Evolutionary conservation across 1,140 invertebrate genomes (phyloP), one percentile per base, ranked within the genome.

Genomic region (Babylonia areolata): DNA sequence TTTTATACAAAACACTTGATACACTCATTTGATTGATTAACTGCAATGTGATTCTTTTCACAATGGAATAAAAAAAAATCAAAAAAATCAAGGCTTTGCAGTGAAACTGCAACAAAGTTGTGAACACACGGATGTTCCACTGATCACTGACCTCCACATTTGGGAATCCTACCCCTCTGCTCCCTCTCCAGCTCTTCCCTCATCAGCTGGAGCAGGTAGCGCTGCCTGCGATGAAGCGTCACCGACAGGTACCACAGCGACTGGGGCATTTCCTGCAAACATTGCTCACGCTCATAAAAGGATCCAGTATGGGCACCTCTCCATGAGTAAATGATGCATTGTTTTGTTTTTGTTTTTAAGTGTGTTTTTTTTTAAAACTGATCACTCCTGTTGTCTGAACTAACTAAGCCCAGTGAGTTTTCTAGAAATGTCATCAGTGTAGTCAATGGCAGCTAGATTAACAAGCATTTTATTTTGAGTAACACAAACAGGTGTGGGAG

Each of bases 191-290:
- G 85, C 84, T 93, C 90, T 80, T 91, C 86, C 75, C 87, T 85
- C 40, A 94, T 87, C 64, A 94, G 93, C 28, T 94, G 85, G 17
- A 93, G 81, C 79, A 94, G 88, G 31, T 92, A 88, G 28, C 92
- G 90, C 71, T 92, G 94, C n/a, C 92, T 89, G 64, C 92, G 90
- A 86, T 92, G 91, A 6, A 94, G 82, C 31, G 93, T 92, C 12
- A 94, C 93, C n/a, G 93, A 92, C 31, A 94, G 81, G 85, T 90
- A 94, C 94, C 94, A 94, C 39, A 94, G 85, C 81, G 90, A 89
- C 75, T 93, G 91, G 12, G 93, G 93, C 83, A 94, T 93, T 80
- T 90, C 92, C 94, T 94, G 88, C 35, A 85, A 81, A 31, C 23
- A 40, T 28, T 20, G 28, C 35, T n/a, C 17, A 64, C 17, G n/a